phyloP scores from a whole-genome alignment of 2,797 vertebrate genomes.

The Alfaro cultratus region DNA sequence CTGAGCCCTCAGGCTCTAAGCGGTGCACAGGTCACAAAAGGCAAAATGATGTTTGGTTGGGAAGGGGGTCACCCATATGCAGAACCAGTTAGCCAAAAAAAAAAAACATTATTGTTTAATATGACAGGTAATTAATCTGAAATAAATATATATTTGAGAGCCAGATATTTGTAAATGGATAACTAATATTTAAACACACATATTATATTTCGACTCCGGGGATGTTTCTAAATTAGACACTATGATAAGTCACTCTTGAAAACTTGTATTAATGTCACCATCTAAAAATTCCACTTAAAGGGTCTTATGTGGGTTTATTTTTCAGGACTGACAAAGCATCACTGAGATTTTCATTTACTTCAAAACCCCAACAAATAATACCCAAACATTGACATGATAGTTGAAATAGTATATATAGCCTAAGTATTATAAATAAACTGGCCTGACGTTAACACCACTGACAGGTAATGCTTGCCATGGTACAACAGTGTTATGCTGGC shows the following conservation, averaged over 20 bases:
- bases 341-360: background rate
- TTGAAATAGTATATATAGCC: too few relatives aligned
- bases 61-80: conserved; percentile 29
- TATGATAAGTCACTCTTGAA: background rate
- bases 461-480: background rate
- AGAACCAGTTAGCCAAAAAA: conserved; percentile 1
- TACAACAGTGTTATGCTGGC: background rate
- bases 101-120: background rate
- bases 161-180: background rate
- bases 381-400: background rate
- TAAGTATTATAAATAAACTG: background rate
- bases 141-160: background rate
- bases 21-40: conserved; percentile 62
- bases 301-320: background rate
- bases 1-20: conserved; percentile 57
- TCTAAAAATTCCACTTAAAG: background rate
- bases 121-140: background rate
- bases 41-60: conserved; percentile 28
- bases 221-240: background rate
- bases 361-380: background rate
- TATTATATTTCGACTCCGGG: background rate
- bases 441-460: background rate
- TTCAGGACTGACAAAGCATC: background rate
- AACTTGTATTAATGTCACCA: background rate
- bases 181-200: background rate